Conservation (phyloP, 2,113 vertebrate species). For the Carassius carassius region DNA sequence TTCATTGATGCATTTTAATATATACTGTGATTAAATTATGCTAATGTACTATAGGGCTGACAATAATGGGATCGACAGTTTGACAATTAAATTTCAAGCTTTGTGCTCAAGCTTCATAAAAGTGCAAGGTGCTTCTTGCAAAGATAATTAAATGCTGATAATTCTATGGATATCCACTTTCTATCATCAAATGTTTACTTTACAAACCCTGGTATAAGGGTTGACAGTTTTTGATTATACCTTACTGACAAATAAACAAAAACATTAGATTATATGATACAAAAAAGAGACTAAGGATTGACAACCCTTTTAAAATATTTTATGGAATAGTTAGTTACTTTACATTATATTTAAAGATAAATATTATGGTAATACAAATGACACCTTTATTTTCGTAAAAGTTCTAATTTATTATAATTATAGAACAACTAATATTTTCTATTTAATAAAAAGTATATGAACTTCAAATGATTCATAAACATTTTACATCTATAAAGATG, state of each 20-base stretch:
- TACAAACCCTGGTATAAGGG: background rate
- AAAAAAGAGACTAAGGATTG: background rate
- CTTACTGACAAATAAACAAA: background rate
- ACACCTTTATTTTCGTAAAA: background rate
- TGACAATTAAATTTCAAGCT: background rate
- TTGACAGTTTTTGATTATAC: background rate
- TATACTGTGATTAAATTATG: background rate
- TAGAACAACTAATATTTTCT: background rate
- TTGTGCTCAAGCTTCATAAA: background rate
- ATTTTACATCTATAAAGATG: background rate
- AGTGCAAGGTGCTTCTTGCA: background rate
- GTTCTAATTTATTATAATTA: background rate
- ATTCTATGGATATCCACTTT: background rate
- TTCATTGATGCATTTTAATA: background rate
- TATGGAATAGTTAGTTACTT: background rate
- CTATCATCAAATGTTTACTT: background rate
- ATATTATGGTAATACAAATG: background rate
- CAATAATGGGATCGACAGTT: background rate
- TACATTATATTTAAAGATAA: background rate
- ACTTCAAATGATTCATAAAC: background rate
- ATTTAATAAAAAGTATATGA: background rate
- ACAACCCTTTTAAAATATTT: background rate
- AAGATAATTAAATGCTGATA: too few relatives aligned
- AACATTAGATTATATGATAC: too few relatives aligned
- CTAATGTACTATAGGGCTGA: background rate